Conservation (phyloP, 2,113 vertebrate species). For the Microcebus tavaratra region DNA sequence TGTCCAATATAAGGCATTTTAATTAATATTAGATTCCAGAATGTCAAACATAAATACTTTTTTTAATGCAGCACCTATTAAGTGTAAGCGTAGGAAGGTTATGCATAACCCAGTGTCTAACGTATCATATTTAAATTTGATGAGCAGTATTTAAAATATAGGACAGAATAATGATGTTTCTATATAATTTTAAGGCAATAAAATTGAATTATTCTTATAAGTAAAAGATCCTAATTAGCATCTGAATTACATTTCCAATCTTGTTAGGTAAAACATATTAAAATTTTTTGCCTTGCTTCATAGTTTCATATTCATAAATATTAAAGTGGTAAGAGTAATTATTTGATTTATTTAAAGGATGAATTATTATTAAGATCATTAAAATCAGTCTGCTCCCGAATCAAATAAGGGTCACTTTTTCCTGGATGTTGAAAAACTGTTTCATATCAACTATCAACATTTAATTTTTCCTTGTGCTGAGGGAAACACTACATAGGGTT, state of each 20-base stretch:
- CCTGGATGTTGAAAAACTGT: background rate
- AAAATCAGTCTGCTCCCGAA: background rate
- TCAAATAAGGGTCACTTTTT: background rate
- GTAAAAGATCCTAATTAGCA: slow-evolving; percentile 28
- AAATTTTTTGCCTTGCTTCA: background rate
- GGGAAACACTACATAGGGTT: fast-evolving
- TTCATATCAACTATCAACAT: background rate
- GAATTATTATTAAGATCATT: slow-evolving; percentile 14
- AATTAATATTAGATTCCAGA: background rate
- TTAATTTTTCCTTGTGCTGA: background rate
- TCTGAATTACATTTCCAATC: slow-evolving; percentile 30
- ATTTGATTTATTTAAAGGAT: slow-evolving; percentile 29
- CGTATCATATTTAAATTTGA: background rate
- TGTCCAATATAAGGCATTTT: background rate
- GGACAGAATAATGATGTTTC: slow-evolving; percentile 4
- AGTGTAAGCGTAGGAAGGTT: background rate
- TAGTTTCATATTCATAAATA: background rate
- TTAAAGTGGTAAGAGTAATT: background rate
- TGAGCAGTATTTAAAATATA: background rate
- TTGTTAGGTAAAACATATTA: slow-evolving; percentile 24
- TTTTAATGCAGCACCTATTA: background rate
- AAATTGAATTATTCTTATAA: slow-evolving; percentile 20
- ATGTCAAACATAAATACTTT: background rate
- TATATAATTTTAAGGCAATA: background rate
- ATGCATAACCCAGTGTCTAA: background rate